Evolutionary conservation across 2,797 vertebrate genomes (phyloP).

Genomic region (Odontamblyopus rebecca): DNA sequence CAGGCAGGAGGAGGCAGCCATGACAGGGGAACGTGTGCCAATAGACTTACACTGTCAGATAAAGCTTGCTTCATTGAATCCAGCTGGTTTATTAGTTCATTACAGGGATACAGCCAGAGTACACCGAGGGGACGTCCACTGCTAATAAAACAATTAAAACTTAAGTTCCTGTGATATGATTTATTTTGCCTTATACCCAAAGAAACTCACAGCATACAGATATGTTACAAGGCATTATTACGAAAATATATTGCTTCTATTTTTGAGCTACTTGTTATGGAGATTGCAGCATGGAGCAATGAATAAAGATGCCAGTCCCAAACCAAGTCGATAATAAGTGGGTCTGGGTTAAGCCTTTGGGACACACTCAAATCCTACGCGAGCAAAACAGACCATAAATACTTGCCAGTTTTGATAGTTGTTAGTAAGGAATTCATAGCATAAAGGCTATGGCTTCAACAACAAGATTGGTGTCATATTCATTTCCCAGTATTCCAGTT

Average conservation of each 20-base stretch:
- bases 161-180: slow-evolving; percentile 27
- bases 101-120: slow-evolving; percentile 32
- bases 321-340: slow-evolving; percentile 37
- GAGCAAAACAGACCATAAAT: slow-evolving; percentile 46
- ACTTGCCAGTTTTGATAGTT: slow-evolving; percentile 36
- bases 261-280: slow-evolving; percentile 15
- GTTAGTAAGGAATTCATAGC: slow-evolving; percentile 25
- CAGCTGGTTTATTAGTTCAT: slow-evolving; percentile 45
- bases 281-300: slow-evolving; percentile 21
- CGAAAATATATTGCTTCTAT: slow-evolving; percentile 14
- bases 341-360: slow-evolving; percentile 23
- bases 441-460: slow-evolving; percentile 12
- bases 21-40: slow-evolving; percentile 32
- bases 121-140: slow-evolving; percentile 34
- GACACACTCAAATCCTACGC: slow-evolving; percentile 19
- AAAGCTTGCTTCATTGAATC: slow-evolving; percentile 34
- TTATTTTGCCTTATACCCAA: not conserved
- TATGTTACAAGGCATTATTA: slow-evolving; percentile 20
- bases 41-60: slow-evolving; percentile 36
- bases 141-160: slow-evolving; percentile 31
- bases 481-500: not conserved
- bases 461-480: slow-evolving; percentile 9
- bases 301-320: slow-evolving; percentile 43
- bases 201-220: slow-evolving; percentile 6
- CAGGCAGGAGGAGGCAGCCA: slow-evolving; percentile 28